phyloP scores from a whole-genome alignment of 2,888 invertebrate genomes.

The Panzeria rudis region DNA sequence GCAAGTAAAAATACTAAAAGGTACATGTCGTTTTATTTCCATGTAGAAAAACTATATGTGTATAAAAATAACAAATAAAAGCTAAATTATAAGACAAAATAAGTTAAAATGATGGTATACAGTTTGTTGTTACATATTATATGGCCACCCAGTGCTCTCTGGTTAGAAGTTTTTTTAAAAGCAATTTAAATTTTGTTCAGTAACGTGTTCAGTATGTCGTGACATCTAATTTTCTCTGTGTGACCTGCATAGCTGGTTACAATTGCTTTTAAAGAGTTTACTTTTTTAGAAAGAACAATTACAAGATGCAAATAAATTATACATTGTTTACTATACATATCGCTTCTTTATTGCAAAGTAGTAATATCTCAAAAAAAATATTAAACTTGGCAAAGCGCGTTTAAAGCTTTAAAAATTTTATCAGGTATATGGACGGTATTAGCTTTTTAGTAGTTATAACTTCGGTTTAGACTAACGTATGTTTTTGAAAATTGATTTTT shows the following conservation, averaged over 20 bases:
- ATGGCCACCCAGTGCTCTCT: conserved; percentile 5
- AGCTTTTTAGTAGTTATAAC: no score
- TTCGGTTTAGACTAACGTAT: no score
- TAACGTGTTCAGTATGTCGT: conserved; percentile 44
- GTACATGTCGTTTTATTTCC: neutral
- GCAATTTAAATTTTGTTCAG: conserved; percentile 25
- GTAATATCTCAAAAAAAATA: no score
- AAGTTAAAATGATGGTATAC: conserved; percentile 1
- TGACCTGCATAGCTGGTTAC: conserved; percentile 11
- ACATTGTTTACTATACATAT: no score
- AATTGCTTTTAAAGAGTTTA: neutral
- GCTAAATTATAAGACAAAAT: neutral
- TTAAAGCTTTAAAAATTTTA: no score
- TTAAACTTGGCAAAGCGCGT: no score
- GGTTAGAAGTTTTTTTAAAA: conserved; percentile 8
- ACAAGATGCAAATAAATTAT: no score
- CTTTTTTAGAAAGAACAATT: neutral
- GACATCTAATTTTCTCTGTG: conserved; percentile 35
- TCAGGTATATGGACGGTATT: no score
- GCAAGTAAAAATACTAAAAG: neutral
- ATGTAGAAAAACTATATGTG: neutral
- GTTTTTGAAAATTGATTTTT: no score
- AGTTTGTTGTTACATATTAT: neutral
- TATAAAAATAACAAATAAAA: neutral
- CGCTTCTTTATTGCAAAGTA: no score